Evolutionary conservation across 2,113 vertebrate genomes (phyloP).

Genomic region (Dromaius novaehollandiae): DNA sequence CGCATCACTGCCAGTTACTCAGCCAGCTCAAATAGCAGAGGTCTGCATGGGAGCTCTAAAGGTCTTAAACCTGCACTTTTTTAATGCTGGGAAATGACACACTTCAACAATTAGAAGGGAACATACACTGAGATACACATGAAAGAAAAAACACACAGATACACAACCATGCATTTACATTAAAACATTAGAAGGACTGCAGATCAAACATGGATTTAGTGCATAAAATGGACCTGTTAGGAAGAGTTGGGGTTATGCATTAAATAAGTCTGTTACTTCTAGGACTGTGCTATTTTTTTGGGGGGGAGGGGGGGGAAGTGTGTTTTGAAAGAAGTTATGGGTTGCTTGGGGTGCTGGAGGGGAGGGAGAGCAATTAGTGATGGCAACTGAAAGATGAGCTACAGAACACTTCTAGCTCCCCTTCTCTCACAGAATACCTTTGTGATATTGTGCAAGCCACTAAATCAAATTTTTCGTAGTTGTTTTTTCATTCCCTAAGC

Average conservation of each 20-base stretch:
- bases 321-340: neutral
- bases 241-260: neutral
- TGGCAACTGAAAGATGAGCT: neutral
- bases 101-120: neutral
- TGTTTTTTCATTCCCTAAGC: neutral
- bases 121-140: neutral
- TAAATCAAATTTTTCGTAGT: neutral
- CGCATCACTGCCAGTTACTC: neutral
- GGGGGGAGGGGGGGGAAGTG: neutral
- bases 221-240: neutral
- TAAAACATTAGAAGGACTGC: neutral
- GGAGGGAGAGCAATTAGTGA: neutral
- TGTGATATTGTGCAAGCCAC: neutral
- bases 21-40: neutral
- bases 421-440: neutral
- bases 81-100: neutral
- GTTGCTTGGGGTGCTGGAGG: neutral
- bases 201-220: neutral
- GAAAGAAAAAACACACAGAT: neutral
- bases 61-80: neutral
- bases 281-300: neutral
- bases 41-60: neutral
- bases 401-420: neutral
- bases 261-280: neutral
- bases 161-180: accelerated